These are phyloP conservation scores for Rhogogaster chlorosoma DNA, from an alignment of 2,888 invertebrate genomes.

Conservation along the genomic window DNA sequence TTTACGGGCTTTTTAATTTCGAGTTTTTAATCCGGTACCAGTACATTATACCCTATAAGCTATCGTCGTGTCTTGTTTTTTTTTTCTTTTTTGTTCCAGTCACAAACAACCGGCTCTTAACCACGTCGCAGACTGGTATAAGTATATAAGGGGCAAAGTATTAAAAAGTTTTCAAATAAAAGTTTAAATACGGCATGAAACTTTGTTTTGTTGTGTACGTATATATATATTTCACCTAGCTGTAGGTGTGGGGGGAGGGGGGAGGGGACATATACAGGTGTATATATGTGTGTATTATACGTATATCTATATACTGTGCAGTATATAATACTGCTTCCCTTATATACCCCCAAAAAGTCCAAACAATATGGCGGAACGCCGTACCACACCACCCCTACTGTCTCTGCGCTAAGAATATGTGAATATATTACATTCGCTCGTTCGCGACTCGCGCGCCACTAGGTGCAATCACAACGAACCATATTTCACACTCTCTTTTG, in stretches of 20 bases:
- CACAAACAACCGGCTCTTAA: slow-evolving; percentile 46
- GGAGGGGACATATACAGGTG: not conserved
- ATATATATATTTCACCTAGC: not conserved
- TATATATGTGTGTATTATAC: not conserved
- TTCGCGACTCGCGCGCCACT: not conserved
- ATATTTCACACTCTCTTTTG: slow-evolving; percentile 50
- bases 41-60: not conserved
- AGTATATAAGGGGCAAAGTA: slow-evolving; percentile 56
- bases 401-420: slow-evolving; percentile 64
- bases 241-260: not conserved
- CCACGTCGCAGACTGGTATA: slow-evolving; percentile 41
- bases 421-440: slow-evolving; percentile 62
- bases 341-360: slow-evolving; percentile 12
- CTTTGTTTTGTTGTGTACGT: slow-evolving; percentile 67
- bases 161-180: slow-evolving; percentile 77
- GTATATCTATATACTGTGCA: not conserved
- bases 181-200: slow-evolving; percentile 75
- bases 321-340: slow-evolving; percentile 10
- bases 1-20: not conserved
- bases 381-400: not conserved
- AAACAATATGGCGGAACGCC: slow-evolving; percentile 35
- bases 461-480: slow-evolving; percentile 46
- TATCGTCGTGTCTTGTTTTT: not conserved
- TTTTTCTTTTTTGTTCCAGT: slow-evolving; percentile 1
- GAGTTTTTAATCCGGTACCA: not conserved